Conservation (phyloP, 2,797 vertebrate genomes). For the Eidolon dupreanum region DNA sequence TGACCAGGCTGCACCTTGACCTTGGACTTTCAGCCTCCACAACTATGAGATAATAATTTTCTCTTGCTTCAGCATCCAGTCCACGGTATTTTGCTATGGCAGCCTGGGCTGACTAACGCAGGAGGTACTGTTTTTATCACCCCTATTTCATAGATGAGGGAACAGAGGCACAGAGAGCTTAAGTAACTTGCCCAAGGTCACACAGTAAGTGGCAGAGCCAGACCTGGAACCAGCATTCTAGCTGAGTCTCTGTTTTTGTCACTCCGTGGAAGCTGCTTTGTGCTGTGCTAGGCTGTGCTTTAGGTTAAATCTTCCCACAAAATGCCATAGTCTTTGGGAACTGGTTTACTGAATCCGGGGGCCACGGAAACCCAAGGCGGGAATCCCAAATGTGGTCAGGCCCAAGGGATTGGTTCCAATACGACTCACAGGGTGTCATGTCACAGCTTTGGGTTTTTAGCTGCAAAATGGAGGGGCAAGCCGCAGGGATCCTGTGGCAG, state of each 20-base stretch:
- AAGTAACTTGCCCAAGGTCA: not conserved
- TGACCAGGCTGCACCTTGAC: not conserved
- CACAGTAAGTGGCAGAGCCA: not conserved
- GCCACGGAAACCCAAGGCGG: not conserved
- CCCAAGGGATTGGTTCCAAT: too few relatives aligned
- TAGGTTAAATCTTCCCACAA: not conserved
- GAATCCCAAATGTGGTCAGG: not conserved
- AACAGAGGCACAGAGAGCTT: not conserved
- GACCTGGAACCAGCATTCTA: not conserved
- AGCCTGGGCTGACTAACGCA: not conserved
- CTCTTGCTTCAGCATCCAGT: not conserved
- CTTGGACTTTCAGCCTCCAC: not conserved
- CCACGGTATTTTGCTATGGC: not conserved
- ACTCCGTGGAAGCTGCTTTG: not conserved
- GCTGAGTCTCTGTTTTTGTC: not conserved
- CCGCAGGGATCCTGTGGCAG: not conserved
- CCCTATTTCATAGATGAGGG: not conserved
- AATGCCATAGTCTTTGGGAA: not conserved
- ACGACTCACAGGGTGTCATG: not conserved
- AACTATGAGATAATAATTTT: not conserved
- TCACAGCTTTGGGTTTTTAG: not conserved
- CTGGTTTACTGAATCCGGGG: not conserved
- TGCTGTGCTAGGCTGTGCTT: not conserved
- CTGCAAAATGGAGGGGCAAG: not conserved
- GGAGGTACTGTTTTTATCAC: not conserved